Base-by-base conservation (phyloP, 1,140 invertebrate species). In the Grapholita molesta region DNA sequence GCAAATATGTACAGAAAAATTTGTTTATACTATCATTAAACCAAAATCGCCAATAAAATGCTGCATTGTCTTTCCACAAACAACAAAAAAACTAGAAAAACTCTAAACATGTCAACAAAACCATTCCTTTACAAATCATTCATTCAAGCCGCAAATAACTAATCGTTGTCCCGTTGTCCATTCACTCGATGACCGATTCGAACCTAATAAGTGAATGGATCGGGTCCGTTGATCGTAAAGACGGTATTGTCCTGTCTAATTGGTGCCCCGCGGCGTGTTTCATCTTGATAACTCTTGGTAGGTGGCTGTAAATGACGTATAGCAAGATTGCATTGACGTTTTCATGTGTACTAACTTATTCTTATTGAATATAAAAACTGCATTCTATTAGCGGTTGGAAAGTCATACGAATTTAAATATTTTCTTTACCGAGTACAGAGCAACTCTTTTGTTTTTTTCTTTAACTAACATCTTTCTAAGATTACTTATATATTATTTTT, bases 211-310 rank as follows among this genome's bases (percentile, higher is more conserved):
- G 82, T 84, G 82, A 66, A 74, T 48, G 79, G 69, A 71, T 68
- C 76, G 77, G 69, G 70, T 66, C 78, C 78, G 84, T 84, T 84
- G 82, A 84, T 81, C 75, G 76, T 79, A 77, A 82, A 84, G 68
- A 79, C 70, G 48, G 65, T 76, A 80, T 84, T 86, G 84, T 86
- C 78, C 71, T 71, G 35, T 76, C 73, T 81, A 81, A 83, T 86
- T 81, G 80, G 78, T 75, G 68, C 64, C 53, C 57, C 64, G 76
- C 84, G 81, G 82, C 64, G 25, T 48, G 24, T 70, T 84, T 82
- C 18, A 57, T 76, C 72, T 76, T 79, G 70, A 69, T 75, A 76
- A 75, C 30, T 55, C 74, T 66, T 30, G 70, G 71, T 71, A 74
- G 72, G 74, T 79, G 74, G 75, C 61, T 32, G 42, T 21, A 28